Evolutionary conservation across 2,888 invertebrate species (phyloP).

Genomic region (Melanostoma mellinum): DNA sequence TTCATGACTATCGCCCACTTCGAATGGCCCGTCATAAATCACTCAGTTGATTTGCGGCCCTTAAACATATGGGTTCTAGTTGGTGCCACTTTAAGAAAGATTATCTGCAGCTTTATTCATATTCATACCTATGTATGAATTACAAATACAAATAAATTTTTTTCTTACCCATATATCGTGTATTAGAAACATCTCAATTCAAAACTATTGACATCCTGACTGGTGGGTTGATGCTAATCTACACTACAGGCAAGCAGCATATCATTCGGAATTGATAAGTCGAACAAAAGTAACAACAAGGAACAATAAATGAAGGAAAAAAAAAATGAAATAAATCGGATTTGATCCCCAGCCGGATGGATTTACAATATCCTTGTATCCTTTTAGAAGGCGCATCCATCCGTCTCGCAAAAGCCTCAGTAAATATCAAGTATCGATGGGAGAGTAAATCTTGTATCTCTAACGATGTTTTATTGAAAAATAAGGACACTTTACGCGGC

Average conservation of each 20-base stretch:
- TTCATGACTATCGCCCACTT: conserved; percentile 29
- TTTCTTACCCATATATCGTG: too few relatives aligned
- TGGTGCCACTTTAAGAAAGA: too few relatives aligned
- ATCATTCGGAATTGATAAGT: too few relatives aligned
- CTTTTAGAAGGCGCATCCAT: conserved; percentile 50
- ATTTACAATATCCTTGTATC: conserved; percentile 33
- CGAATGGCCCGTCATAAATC: conserved; percentile 9
- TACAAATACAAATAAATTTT: too few relatives aligned
- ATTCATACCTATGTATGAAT: too few relatives aligned
- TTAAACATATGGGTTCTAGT: too few relatives aligned
- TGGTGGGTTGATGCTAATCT: too few relatives aligned
- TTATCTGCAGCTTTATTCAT: too few relatives aligned
- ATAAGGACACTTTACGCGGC: conserved; percentile 66
- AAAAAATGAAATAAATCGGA: conserved; percentile 49
- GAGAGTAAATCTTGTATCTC: conserved; percentile 62
- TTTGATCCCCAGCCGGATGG: conserved; percentile 45
- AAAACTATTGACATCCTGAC: too few relatives aligned
- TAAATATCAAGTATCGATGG: conserved; percentile 57
- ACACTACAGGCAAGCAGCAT: too few relatives aligned
- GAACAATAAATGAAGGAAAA: conserved; percentile 34
- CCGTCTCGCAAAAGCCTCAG: conserved; percentile 47
- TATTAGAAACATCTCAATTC: too few relatives aligned
- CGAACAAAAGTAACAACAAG: neutral
- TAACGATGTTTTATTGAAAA: conserved; percentile 71
- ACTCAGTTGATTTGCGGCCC: neutral